Percentiles rank a stretch among this genome's conserved stretches.
Conservation (phyloP, 2,888 invertebrate species). For the Tigriopus californicus region DNA sequence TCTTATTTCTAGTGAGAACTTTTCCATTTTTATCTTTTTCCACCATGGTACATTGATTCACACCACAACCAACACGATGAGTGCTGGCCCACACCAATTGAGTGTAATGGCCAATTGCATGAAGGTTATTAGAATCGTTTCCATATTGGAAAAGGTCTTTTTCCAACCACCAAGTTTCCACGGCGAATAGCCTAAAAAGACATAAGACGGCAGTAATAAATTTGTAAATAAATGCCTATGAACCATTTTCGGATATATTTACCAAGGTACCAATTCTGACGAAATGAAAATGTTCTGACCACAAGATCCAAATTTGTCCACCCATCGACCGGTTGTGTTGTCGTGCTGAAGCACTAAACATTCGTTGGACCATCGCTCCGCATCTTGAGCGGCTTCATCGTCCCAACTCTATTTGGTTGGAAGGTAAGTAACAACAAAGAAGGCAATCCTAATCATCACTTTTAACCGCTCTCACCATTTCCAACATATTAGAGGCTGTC, state of each 20-base stretch:
- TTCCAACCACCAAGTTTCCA: conserved; percentile 58
- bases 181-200: conserved; percentile 50
- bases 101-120: conserved; percentile 54
- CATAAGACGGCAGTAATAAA: no score
- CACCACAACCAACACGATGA: conserved; percentile 55
- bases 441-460: background rate
- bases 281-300: conserved; percentile 66
- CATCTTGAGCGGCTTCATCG: conserved; percentile 44
- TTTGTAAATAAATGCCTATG: no score
- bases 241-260: no score
- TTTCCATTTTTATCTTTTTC: conserved; percentile 20
- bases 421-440: background rate
- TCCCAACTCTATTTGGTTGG: conserved; percentile 46
- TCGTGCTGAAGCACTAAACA: conserved; percentile 52
- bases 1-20: conserved; percentile 20
- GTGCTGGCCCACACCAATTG: conserved; percentile 64
- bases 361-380: conserved; percentile 51
- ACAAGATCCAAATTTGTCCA: conserved; percentile 47
- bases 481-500: conserved; percentile 55
- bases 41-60: conserved; percentile 39
- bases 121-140: conserved; percentile 37
- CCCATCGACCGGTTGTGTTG: conserved; percentile 41
- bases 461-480: conserved; percentile 39
- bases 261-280: conserved; percentile 61
- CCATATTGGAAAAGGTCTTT: conserved; percentile 53